phyloP scores from a whole-genome alignment of 2,113 vertebrate genomes.

The Mus spicilegus region DNA sequence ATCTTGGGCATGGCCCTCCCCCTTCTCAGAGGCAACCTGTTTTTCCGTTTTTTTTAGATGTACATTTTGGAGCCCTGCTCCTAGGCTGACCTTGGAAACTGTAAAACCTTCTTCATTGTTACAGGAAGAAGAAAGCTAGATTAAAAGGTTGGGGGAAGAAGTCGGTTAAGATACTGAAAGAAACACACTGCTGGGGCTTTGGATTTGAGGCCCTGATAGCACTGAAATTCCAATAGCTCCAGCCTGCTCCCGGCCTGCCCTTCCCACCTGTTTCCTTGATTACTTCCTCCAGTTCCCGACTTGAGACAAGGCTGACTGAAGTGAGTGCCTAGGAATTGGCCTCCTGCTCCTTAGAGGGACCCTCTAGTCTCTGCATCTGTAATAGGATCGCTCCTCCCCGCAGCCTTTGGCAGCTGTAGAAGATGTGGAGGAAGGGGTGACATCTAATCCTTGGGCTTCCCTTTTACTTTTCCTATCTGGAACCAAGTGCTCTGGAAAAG shows the following conservation, averaged over 20 bases:
- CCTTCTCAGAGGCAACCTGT: background rate
- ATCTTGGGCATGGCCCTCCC: background rate
- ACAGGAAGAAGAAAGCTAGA: background rate
- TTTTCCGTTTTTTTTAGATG: background rate
- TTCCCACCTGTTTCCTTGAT: background rate
- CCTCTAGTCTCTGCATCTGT: conserved; percentile 14
- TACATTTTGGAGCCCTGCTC: background rate
- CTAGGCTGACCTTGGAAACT: background rate
- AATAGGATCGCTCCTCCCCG: background rate
- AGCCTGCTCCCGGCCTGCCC: background rate
- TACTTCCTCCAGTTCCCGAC: background rate
- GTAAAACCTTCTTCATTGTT: background rate
- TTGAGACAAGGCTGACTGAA: background rate
- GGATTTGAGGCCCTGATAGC: background rate
- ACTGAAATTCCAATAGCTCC: background rate
- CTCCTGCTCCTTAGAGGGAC: background rate
- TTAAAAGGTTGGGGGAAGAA: background rate
- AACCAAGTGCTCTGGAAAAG: background rate
- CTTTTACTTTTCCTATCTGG: conserved; percentile 33
- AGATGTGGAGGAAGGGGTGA: conserved; percentile 57
- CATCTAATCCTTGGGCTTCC: conserved; percentile 6
- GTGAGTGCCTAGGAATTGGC: background rate
- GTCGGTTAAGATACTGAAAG: background rate
- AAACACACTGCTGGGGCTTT: background rate
- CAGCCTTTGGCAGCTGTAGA: conserved; percentile 11